phyloP scores from a whole-genome alignment of 2,797 vertebrate genomes.

The Pampus argenteus region DNA sequence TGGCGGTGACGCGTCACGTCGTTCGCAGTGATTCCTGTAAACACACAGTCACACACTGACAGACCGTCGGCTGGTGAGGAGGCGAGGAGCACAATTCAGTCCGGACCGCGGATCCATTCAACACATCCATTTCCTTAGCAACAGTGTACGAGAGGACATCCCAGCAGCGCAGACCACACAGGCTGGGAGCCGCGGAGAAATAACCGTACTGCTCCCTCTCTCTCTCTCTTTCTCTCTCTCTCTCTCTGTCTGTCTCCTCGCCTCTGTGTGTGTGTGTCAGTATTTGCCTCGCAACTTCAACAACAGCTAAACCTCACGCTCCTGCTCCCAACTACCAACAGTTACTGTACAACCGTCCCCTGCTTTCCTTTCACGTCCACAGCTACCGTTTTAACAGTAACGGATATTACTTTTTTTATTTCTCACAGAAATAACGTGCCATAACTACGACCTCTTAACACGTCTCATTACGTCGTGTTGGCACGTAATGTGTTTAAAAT shows the following conservation, averaged over 20 bases:
- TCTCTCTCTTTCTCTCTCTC: not conserved
- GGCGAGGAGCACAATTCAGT: conserved; percentile 56
- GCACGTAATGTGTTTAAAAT: no score
- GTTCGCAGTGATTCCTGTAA: conserved; percentile 79
- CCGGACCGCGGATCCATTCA: conserved; percentile 69
- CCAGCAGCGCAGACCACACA: conserved; percentile 67
- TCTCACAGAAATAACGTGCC: no score
- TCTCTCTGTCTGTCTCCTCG: conserved; percentile 12
- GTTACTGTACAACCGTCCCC: not conserved
- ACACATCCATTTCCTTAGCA: conserved; percentile 75
- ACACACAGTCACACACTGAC: conserved; percentile 56
- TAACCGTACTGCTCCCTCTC: conserved; percentile 38
- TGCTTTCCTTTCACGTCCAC: not conserved
- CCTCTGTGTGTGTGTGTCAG: conserved; percentile 1
- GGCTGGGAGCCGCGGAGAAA: conserved; percentile 65
- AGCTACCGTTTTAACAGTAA: no score
- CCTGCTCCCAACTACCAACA: not conserved
- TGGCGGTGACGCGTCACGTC: conserved; percentile 78
- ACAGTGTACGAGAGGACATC: conserved; percentile 64
- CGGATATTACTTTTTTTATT: no score
- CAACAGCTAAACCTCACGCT: conserved; percentile 20
- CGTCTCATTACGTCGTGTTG: no score
- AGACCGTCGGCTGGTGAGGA: conserved; percentile 48
- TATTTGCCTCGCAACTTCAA: conserved; percentile 70
- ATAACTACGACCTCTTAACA: no score